A percentile compares a stretch with the other conserved stretches of the same genome.
These are phyloP conservation scores for Mactromeris polynyma DNA, from an alignment of 2,888 invertebrate species.

Conservation along the genomic window DNA sequence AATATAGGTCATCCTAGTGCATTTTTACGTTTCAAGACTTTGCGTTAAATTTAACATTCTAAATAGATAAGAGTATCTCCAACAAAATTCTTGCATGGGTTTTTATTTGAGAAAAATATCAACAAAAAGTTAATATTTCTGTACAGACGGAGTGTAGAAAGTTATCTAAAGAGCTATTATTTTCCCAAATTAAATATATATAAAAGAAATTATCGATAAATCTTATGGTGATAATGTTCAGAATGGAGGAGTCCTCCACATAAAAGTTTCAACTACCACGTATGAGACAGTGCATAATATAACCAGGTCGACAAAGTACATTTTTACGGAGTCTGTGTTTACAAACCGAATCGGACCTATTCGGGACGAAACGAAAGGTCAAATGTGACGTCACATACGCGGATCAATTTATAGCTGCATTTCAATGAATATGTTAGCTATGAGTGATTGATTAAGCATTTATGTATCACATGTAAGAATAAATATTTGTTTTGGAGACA, in stretches of 20 bases:
- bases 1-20: conserved; percentile 2
- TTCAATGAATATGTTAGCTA: not conserved
- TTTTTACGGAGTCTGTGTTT: conserved; percentile 35
- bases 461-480: not conserved
- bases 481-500: not conserved
- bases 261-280: not conserved
- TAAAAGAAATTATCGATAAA: not conserved
- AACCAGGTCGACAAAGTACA: not conserved
- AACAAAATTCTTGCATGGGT: not conserved
- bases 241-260: not conserved
- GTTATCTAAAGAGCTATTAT: not conserved
- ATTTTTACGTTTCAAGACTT: not conserved
- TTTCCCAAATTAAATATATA: too few relatives aligned
- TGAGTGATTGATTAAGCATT: not conserved
- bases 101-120: too few relatives aligned
- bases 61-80: not conserved
- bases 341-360: conserved; percentile 41
- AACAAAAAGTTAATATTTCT: not conserved
- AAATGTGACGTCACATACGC: conserved; percentile 64
- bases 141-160: not conserved
- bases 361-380: conserved; percentile 62
- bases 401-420: conserved; percentile 32
- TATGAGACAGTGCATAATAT: not conserved
- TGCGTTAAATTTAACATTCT: not conserved
- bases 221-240: not conserved